Conservation (phyloP, 2,113 vertebrate species). For the Calyptomena viridis region DNA sequence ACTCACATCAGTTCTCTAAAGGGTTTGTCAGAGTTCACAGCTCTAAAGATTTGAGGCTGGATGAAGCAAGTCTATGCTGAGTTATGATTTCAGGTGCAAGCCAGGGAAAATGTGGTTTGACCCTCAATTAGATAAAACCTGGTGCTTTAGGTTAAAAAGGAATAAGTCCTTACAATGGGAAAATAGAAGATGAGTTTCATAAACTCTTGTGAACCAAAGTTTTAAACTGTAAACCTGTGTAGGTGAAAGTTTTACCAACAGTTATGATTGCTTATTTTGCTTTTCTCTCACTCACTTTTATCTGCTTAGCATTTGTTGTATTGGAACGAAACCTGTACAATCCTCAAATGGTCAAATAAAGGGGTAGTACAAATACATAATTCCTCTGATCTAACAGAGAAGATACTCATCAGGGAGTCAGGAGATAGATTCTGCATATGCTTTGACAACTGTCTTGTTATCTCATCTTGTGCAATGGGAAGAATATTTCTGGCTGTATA, state of each 20-base stretch:
- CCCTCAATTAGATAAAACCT: background rate
- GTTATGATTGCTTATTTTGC: background rate
- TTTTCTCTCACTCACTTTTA: background rate
- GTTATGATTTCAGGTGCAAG: slow-evolving; percentile 41
- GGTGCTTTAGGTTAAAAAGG: background rate
- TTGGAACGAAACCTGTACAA: background rate
- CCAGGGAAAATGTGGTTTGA: slow-evolving; percentile 24
- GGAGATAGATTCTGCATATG: background rate
- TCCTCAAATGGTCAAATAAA: background rate
- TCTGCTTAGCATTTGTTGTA: background rate
- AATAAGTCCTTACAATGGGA: background rate
- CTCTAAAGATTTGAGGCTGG: slow-evolving; percentile 12
- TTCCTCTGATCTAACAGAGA: background rate
- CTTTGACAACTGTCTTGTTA: background rate
- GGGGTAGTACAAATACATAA: background rate
- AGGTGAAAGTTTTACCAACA: background rate
- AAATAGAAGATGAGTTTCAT: background rate
- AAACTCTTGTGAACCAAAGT: background rate
- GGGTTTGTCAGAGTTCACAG: slow-evolving; percentile 53
- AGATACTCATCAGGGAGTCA: background rate
- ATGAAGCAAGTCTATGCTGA: slow-evolving; percentile 13
- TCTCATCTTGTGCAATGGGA: background rate
- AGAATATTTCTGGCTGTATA: background rate
- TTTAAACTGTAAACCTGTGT: background rate
- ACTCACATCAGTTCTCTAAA: slow-evolving; percentile 47